A percentile compares a stretch with the other conserved stretches of the same genome.
Conservation (phyloP, 2,888 invertebrate species). For the Petrolisthes manimaculis region DNA sequence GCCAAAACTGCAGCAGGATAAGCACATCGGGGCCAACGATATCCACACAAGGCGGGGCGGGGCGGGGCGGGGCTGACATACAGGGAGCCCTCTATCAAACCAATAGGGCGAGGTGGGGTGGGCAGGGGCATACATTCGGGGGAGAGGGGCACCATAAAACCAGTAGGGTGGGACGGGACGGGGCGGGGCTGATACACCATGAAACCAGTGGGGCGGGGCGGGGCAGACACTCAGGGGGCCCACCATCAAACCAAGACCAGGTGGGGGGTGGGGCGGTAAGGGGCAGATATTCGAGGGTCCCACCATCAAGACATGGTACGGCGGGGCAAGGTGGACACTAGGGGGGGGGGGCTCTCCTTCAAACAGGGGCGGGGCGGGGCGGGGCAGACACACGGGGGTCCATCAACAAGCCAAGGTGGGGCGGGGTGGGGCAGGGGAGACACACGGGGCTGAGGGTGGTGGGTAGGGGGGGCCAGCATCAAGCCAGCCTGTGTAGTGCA, state of each 20-base stretch:
- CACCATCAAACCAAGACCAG: not conserved
- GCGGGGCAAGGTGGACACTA: not conserved
- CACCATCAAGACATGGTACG: too few species aligned
- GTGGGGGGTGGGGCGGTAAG: not conserved
- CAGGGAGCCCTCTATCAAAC: not conserved
- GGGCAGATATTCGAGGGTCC: not conserved
- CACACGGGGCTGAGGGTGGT: not conserved
- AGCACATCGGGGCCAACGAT: not conserved
- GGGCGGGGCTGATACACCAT: constrained; percentile 1
- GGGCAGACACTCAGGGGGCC: constrained; percentile 22
- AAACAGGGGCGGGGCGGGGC: not conserved
- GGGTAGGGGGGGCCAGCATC: not conserved
- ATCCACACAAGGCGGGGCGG: not conserved
- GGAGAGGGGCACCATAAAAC: not conserved
- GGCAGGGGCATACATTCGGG: constrained; percentile 11
- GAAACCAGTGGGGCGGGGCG: not conserved
- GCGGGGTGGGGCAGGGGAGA: constrained; percentile 14
- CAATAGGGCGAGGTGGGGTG: not conserved
- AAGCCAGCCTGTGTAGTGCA: constrained; percentile 43
- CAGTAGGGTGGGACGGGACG: not conserved
- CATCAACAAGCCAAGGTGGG: not conserved
- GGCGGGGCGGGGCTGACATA: not conserved
- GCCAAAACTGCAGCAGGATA: not conserved
- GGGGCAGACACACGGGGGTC: constrained; percentile 11
- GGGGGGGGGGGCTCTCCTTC: not conserved